Conservation (phyloP, 2,888 invertebrate species). For the Nycteola revayana region DNA sequence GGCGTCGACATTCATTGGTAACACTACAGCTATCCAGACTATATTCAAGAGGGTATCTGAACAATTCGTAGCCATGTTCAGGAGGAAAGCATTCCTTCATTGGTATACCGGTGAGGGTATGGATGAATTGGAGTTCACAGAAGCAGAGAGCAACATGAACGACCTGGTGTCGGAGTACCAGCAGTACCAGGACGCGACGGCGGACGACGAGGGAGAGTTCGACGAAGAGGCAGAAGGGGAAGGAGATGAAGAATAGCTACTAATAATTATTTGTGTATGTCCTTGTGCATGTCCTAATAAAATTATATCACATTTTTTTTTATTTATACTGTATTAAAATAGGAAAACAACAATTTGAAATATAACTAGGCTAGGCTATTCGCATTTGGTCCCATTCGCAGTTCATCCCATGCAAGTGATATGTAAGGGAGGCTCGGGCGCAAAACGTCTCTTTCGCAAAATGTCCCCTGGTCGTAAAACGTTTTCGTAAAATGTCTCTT, state of each 20-base stretch:
- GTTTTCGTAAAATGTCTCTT: too few species aligned
- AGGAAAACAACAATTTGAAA: too few species aligned
- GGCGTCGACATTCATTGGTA: slow-evolving; percentile 94
- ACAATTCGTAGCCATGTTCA: slow-evolving; percentile 96
- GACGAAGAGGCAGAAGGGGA: slow-evolving; percentile 79
- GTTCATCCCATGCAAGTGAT: too few species aligned
- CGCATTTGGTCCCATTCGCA: too few species aligned
- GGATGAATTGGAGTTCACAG: slow-evolving; percentile 96
- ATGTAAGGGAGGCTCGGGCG: too few species aligned
- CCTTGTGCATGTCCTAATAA: slow-evolving; percentile 47
- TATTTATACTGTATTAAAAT: too few species aligned
- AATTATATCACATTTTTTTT: slow-evolving; percentile 22
- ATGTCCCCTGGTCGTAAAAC: too few species aligned
- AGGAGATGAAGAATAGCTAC: slow-evolving; percentile 66
- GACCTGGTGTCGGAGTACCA: slow-evolving; percentile 89
- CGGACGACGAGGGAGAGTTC: slow-evolving; percentile 81
- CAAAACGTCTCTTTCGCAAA: too few species aligned
- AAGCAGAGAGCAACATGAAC: slow-evolving; percentile 93
- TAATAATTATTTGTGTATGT: slow-evolving; percentile 47
- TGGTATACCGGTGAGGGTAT: slow-evolving; percentile 97
- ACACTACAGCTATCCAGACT: slow-evolving; percentile 93
- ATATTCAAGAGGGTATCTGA: slow-evolving; percentile 93
- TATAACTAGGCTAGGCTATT: too few species aligned
- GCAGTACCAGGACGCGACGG: slow-evolving; percentile 86
- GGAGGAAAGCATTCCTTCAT: slow-evolving; percentile 97